Conservation (phyloP, 2,113 vertebrate species). For the Ardeotis arabs region DNA sequence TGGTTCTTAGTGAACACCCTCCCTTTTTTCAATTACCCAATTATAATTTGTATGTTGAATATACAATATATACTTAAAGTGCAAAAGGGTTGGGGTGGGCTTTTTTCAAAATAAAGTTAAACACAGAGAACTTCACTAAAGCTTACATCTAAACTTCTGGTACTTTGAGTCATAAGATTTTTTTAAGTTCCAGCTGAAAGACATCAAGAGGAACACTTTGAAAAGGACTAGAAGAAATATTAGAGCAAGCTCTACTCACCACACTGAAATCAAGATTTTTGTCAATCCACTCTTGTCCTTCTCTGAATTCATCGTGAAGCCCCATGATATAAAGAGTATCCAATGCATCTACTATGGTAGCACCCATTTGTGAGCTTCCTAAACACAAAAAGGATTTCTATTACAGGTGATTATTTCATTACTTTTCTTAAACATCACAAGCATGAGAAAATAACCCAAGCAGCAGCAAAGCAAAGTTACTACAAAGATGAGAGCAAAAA, state of each 20-base stretch:
- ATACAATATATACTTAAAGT: not conserved
- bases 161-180: not conserved
- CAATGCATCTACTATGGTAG: constrained; percentile 95
- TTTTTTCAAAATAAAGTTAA: not conserved
- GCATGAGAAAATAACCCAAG: not conserved
- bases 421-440: not conserved
- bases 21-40: not conserved
- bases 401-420: constrained; percentile 20
- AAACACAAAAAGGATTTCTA: not conserved
- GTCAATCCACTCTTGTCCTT: constrained; percentile 95
- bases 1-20: not conserved
- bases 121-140: not conserved
- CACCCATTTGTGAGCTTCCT: constrained; percentile 97
- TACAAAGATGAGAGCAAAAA: not conserved
- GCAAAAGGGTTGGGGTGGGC: fast-evolving
- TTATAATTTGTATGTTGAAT: not conserved
- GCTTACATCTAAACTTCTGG: not conserved
- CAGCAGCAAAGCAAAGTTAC: not conserved
- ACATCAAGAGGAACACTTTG: not conserved
- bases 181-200: not conserved
- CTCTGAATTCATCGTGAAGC: constrained; percentile 94
- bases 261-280: constrained; percentile 95
- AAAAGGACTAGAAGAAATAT: not conserved
- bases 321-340: constrained; percentile 99
- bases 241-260: constrained; percentile 76